Evolutionary conservation across 2,797 vertebrate species (phyloP), one percentile per base, ranked within the genome.

Genomic region (Gambusia yucatana): DNA sequence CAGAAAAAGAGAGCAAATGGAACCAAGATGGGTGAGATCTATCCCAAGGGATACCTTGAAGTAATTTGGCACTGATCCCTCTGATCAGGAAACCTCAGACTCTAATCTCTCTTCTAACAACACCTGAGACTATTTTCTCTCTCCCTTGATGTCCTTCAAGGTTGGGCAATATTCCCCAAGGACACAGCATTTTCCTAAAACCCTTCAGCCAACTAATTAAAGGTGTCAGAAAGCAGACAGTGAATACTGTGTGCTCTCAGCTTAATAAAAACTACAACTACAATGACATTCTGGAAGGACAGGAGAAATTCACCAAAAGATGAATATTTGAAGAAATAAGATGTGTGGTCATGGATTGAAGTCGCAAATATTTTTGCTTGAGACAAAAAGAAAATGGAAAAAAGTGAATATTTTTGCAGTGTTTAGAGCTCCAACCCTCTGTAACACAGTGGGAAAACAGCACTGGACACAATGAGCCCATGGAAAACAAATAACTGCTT

Each of bases 131-230:
- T 36, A 33, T 71, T n/a, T 52, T 55, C 65, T 59, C 36, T 41
- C 63, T 59, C 47, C 30, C 80, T 76, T 82, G 84, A 3, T 28
- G 52, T 86, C 89, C 89, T 93, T 90, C 82, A 89, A 81, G 89
- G 81, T 79, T 48, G 78, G 86, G 80, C 85, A 88, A 85, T 77
- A 84, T 86, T 88, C 85, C 89, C 88, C 88, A 92, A 93, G 88
- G 91, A 74, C 70, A 1, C 47, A 79, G 82, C 74, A 79, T 90
- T 89, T 87, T 88, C 84, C 84, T 72, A 91, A 90, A 81, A 88
- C 85, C 87, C 86, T 86, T 89, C 55, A 82, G 87, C 82, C 86
- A 85, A 79, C 87, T 89, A 92, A 92, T 93, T 89, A 92, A 91
- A 91, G 78, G 91, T 86, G 84, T 81, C 84, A 88, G 83, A 73